Base-by-base conservation (phyloP, 2,797 vertebrate species). In the Anguilla megastoma region DNA sequence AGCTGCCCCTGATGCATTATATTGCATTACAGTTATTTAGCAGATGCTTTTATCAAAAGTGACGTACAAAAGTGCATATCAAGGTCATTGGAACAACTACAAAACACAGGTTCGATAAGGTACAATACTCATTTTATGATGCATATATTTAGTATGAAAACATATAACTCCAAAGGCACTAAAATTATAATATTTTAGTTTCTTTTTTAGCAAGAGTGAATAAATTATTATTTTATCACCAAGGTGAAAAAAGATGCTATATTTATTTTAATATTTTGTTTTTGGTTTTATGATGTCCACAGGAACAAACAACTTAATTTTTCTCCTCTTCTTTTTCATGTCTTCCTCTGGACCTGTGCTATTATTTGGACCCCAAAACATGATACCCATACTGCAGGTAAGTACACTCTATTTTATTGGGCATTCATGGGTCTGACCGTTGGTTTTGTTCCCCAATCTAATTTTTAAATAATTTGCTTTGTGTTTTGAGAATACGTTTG, bases 361-460 rank as follows among this genome's bases (percentile, higher is more conserved):
- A 10, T 48, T 8, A 83, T 83, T 48, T 50, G 79, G 79, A 83
- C 79, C 18, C 76, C 41, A 48, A 36, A 74, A 76, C 79, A 45
- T 82, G 21, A 50, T 50, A 24, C 9, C 18, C 18, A 50, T n/a
- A 9, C 79, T 83, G 18, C 48, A 83, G 79, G 79, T 83, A 83
- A 83, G 79, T 83, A 83, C 45, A 71, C n/a, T 71, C 10, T 71
- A 71, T 71, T 71, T 71, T 30, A 27, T n/a, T 60, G 7, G 24
- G n/a, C 66, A 71, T 12, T 10, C 66, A 71, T 27, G 66, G 9
- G 27, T 9, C 66, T 71, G 30, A 14, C 14, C 9, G 4, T 41
- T 80, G 36, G 16, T 45, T 71, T 71, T 30, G 9, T 9, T 71
- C 8, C 66, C 66, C 66, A 33, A 10, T 33, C n/a, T 30, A 21